Evolutionary conservation across 2,888 invertebrate species (phyloP), one percentile per base, ranked within the genome.

Genomic region (Heliconius aoede): DNA sequence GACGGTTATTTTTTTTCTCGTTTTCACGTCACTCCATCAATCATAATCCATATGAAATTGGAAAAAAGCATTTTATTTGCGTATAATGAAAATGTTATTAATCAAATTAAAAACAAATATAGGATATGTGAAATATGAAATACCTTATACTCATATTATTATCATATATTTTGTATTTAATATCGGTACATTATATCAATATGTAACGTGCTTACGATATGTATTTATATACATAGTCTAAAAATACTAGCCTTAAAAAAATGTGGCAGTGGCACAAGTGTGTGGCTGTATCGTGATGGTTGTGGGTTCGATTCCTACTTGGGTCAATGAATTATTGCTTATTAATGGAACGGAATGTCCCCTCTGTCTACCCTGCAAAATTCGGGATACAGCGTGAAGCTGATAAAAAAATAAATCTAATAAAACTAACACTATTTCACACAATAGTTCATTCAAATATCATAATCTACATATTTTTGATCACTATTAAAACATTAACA

Each of bases 1-100:
- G n/a, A 13, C 13, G 21, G n/a, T 30, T 64, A 64, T 30, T 64
- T 64, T 62, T n/a, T 64, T 32, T n/a, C 65, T 26, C 36, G 24
- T 65, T 65, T 64, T 15, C 24, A 65, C 36, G 65, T 24, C 36
- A 65, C 36, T 65, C 36, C 24, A 40, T 65, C 65, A 26, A 65
- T 65, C 36, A 65, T 65, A 24, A 24, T 24, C 65, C n/a, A 36
- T 65, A 24, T 24, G 15, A 65, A 36, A 65, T 65, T 40, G 65
- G 11, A 40, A 65, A 65, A n/a, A 65, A 65, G 24, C 15, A 13
- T 64, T 32, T 65, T 64, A 24, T 65, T 65, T 65, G 18, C 8
- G 24, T 36, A 2, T 65, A 24, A 24, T 24, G 65, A 24, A 65
- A 24, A 65, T 36, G 36, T 65, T 40, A 24, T 24, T 65, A 7